Evolutionary conservation across 1,140 invertebrate species (phyloP), one percentile per base, ranked within the genome.

Genomic region (Leptinotarsa undecemlineata): DNA sequence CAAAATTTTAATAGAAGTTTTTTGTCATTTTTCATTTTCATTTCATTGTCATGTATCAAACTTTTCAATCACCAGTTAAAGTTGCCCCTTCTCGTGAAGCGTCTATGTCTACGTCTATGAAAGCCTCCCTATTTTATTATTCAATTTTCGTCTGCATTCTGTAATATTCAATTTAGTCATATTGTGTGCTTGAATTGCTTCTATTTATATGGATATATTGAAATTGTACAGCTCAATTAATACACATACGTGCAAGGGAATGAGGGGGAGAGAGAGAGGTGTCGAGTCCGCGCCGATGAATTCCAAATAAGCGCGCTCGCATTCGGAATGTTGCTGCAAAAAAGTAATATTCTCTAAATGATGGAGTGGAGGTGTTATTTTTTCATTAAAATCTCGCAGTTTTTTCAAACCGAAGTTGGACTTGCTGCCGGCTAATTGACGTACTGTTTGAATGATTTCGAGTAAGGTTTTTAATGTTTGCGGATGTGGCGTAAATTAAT

Each of bases 151-250:
- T 80, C 78, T 79, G 79, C 79, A 80, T 77, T 80, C 78, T 79
- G 75, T 80, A 80, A 80, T 80, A 80, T 79, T 80, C 79, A 80
- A 80, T 80, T 80, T 80, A 79, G 79, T 77, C 76, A 77, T 78
- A 79, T 80, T 80, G 79, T 80, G 76, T 73, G 79, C 74, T 78
- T 68, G 79, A 79, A 80, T 80, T 80, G 79, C 79, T 76, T 74
- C 79, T 80, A 79, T 80, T 80, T 80, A 80, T 79, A 78, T 80
- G 78, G 75, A 80, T 80, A 80, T 80, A 80, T 80, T 79, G 79
- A 80, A 80, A 80, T 79, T 78, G 77, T 79, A 79, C 79, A 79
- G 78, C 79, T 80, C 79, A 80, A 80, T 80, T 80, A 80, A 79
- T 79, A 79, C 74, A 78, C 77, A 75, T 74, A 74, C 71, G 75